Evolutionary conservation across 2,113 vertebrate genomes (phyloP), one percentile per base, ranked within the genome.

Genomic region (Capreolus pygargus): DNA sequence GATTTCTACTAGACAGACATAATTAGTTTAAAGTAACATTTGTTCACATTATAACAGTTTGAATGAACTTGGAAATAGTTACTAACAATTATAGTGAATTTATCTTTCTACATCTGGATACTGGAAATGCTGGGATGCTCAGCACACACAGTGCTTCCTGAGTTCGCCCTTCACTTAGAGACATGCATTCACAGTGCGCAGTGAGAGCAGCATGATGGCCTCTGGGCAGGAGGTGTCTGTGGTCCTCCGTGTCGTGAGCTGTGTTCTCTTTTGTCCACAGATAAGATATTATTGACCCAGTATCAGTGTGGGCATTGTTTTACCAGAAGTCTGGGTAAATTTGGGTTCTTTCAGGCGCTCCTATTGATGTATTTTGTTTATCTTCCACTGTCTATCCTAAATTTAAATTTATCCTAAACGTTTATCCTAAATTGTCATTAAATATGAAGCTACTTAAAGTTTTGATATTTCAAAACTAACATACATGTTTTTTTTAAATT

Each of bases 121-220:
- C 81, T 25, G 39, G 25, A 76, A 25, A n/a, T 5, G 1, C n/a
- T 45, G 28, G 86, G 33, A 0, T 36, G 4, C 52, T 30, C 25
- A 33, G 52, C 54, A 64, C 39, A 16, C 30, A 3, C 0, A 0
- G 64, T 23, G 58, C 52, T 45, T 28, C 15, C 2, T 4, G 25
- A 45, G 45, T 52, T 4, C 4, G 10, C 6, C 23, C 2, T 2
- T 33, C n/a, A 1, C 17, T 1, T 13, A 4, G 83, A 54, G 43
- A 28, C 10, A 0, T 28, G 36, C 10, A 0, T 10, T n/a, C 58
- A 2, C 2, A 3, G 17, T 6, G 0, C 5, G 0, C 5, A 10
- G 43, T 27, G 23, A 27, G 13, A 27, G 17, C 0, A 6, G 27
- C 25, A 2, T 9, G 13, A 0, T 64, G 30, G 8, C 28, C 83